Conservation (phyloP, 2,888 invertebrate species). For the Amphipyra tragopoginis region DNA sequence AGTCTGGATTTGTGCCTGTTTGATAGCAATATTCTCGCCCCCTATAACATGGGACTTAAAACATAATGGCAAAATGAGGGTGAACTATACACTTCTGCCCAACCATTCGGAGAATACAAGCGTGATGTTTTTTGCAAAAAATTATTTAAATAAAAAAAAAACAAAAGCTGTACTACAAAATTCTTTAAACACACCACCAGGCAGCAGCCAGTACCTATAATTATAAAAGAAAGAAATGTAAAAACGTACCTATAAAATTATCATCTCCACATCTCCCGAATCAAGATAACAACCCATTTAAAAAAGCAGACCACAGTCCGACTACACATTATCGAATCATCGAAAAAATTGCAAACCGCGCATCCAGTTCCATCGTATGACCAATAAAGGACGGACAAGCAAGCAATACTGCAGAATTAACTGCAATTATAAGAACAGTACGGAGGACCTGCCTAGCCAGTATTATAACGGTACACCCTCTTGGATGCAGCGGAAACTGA, state of each 20-base stretch:
- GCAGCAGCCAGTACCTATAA: background rate
- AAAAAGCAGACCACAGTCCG: slow-evolving; percentile 16
- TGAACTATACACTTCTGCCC: no score
- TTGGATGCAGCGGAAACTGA: slow-evolving; percentile 77
- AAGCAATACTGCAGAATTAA: slow-evolving; percentile 78
- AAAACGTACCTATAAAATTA: slow-evolving; percentile 6
- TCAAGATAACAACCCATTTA: slow-evolving; percentile 19
- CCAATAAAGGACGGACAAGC: slow-evolving; percentile 63
- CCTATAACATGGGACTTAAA: no score
- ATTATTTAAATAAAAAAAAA: no score
- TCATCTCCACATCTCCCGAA: slow-evolving; percentile 9
- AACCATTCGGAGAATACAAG: no score
- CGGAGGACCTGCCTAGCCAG: slow-evolving; percentile 74
- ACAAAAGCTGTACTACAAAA: no score
- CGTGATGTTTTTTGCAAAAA: no score
- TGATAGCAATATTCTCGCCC: no score
- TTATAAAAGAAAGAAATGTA: background rate
- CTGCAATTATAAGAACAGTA: slow-evolving; percentile 88
- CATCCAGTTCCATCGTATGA: slow-evolving; percentile 57
- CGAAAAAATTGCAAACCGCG: slow-evolving; percentile 31
- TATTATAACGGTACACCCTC: slow-evolving; percentile 80
- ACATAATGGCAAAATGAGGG: no score
- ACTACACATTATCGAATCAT: background rate
- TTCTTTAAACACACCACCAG: no score
- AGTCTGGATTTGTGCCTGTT: no score